A percentile compares a stretch with the other conserved stretches of the same genome.
Conservation (phyloP, 2,113 vertebrate genomes). For the Oxygymnocypris stewartii region DNA sequence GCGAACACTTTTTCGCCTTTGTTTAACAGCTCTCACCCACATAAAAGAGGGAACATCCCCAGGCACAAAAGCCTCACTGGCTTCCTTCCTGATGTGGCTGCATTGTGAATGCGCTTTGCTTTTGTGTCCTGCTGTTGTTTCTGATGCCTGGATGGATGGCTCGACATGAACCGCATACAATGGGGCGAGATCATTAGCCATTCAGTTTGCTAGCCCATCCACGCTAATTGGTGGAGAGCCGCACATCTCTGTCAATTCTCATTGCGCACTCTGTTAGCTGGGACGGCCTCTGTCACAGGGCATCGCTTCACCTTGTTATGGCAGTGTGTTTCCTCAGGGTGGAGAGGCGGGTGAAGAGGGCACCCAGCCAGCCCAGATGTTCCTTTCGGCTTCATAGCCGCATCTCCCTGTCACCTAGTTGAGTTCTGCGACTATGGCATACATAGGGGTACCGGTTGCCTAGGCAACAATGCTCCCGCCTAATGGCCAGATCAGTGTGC, state of each 20-base stretch:
- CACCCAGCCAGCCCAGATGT: conserved; percentile 72
- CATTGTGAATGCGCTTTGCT: conserved; percentile 4
- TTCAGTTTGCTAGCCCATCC: conserved; percentile 64
- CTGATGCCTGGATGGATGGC: conserved; percentile 42
- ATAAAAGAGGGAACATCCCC: conserved; percentile 44
- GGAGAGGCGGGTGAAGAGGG: conserved; percentile 38
- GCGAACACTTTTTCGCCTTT: conserved; percentile 4
- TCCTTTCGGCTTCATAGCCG: conserved; percentile 80
- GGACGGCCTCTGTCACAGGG: conserved; percentile 70
- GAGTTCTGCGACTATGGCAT: conserved; percentile 80
- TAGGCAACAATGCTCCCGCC: conserved; percentile 76
- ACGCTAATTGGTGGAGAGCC: conserved; percentile 67
- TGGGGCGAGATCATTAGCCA: conserved; percentile 65
- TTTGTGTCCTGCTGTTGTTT: conserved; percentile 44
- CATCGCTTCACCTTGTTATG: conserved; percentile 64
- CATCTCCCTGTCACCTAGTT: conserved; percentile 61
- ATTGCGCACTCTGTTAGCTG: conserved; percentile 78
- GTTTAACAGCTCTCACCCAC: conserved; percentile 32
- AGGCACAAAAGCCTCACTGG: conserved; percentile 18
- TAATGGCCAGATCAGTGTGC: conserved; percentile 76
- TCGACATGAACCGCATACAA: conserved; percentile 64
- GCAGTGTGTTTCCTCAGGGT: conserved; percentile 75
- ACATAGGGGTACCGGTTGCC: conserved; percentile 71
- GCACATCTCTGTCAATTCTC: conserved; percentile 73
- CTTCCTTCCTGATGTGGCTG: conserved; percentile 20